A percentile compares a stretch with the other conserved stretches of the same genome.
These are phyloP conservation scores for Xerus rutilus DNA, from an alignment of 2,797 vertebrate genomes.

Conservation along the genomic window DNA sequence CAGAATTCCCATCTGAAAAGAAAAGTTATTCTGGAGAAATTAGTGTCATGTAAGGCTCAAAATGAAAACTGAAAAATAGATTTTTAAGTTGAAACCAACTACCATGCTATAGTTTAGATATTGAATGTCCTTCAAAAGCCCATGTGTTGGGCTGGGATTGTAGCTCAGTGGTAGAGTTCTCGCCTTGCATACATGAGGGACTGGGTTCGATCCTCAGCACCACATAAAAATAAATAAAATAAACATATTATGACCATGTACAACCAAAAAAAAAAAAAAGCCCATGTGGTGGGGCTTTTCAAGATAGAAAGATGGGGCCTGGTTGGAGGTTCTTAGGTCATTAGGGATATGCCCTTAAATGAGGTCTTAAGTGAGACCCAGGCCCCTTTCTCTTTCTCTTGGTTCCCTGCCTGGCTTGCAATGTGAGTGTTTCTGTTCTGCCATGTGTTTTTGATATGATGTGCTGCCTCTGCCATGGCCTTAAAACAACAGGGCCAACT, in stretches of 20 bases:
- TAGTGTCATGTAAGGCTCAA: background rate
- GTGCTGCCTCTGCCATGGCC: background rate
- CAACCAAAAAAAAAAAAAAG: background rate
- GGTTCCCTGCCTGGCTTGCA: background rate
- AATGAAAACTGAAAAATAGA: slow-evolving; percentile 7
- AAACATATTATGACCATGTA: too few relatives aligned
- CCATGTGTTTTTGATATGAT: background rate
- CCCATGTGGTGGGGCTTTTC: background rate
- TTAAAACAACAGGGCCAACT: background rate
- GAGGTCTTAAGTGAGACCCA: background rate
- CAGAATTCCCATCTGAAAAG: background rate
- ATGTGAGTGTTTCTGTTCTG: background rate
- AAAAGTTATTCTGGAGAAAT: background rate
- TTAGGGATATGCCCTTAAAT: background rate
- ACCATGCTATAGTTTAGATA: background rate
- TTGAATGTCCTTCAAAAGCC: background rate
- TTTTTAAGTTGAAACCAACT: background rate
- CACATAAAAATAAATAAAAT: too few relatives aligned
- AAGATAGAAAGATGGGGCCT: background rate
- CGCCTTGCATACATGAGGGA: too few relatives aligned
- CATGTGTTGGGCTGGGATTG: too few relatives aligned
- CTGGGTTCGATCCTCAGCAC: too few relatives aligned
- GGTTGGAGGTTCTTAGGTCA: background rate
- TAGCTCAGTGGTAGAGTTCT: too few relatives aligned
- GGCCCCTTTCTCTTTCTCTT: background rate